Base-by-base conservation (phyloP, 2,888 invertebrate genomes). In the Celastrina argiolus region DNA sequence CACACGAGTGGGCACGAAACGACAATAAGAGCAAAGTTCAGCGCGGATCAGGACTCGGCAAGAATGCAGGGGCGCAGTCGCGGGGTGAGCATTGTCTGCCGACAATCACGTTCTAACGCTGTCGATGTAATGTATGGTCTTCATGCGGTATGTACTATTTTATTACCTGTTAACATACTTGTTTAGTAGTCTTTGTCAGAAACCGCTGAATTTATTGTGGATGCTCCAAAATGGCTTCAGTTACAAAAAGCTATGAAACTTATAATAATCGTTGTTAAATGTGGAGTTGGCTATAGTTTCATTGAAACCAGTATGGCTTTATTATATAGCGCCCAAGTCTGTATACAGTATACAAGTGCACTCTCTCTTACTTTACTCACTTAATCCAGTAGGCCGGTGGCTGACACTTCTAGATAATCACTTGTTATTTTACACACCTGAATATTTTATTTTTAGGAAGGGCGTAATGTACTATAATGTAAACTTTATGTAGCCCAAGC, bases 11-110 rank as follows among this genome's bases (percentile, higher is more conserved):
- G 85, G 86, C 87, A 89, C 88, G 88, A 88, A 85, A 87, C 87
- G 88, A 88, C 89, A 90, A 88, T 89, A 88, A 90, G 90, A 88
- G 85, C 88, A 91, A 89, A 90, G 90, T 88, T 89, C 89, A 90
- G 82, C 83, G 77, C 79, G 82, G 89, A 86, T 88, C 87, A 87
- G 89, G 88, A 88, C 87, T 85, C 80, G 75, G 79, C 80, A 85
- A 87, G 88, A 89, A 90, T 90, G 88, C 81, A 76, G 79, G 84
- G 84, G 82, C 79, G 83, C 81, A 82, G 82, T 78, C 81, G 81
- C 77, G 81, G 78, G 78, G 78, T 76, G 71, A 70, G 68, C 69
- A 69, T 78, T 78, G 72, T 78, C 82, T 82, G 83, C 79, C 81
- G 82, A 84, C 61, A 83, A 87, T 87, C 88, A 88, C 87, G 87